These are phyloP conservation scores for Nanorana parkeri DNA, from an alignment of 2,113 vertebrate species.

Conservation along the genomic window DNA sequence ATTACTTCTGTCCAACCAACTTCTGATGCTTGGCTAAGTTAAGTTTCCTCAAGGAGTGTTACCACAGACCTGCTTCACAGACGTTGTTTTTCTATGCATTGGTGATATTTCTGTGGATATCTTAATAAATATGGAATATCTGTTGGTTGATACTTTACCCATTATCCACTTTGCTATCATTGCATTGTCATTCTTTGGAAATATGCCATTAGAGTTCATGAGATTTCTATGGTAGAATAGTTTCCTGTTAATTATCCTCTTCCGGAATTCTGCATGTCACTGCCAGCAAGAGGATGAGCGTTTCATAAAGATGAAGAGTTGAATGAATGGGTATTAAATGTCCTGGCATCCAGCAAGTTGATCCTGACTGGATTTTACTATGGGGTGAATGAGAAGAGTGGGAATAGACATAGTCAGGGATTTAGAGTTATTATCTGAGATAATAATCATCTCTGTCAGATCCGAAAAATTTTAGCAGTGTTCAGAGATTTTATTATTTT, in stretches of 20 bases:
- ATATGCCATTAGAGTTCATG: neutral
- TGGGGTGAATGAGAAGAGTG: neutral
- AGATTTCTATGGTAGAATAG: neutral
- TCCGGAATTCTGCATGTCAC: neutral
- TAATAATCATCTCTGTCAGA: conserved; percentile 1
- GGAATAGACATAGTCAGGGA: neutral
- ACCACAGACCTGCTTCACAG: too few species aligned
- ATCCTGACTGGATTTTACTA: neutral
- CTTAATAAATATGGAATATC: neutral
- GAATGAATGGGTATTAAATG: neutral
- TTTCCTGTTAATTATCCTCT: conserved; percentile 17
- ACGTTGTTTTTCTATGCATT: too few species aligned
- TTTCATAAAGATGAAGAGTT: neutral
- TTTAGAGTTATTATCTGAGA: neutral
- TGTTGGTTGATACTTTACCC: neutral
- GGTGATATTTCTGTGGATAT: neutral
- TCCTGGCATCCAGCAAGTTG: neutral
- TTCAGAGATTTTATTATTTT: too few species aligned
- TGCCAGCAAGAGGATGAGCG: neutral
- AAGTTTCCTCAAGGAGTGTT: too few species aligned
- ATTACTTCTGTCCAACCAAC: too few species aligned
- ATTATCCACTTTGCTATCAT: neutral
- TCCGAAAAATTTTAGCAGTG: neutral
- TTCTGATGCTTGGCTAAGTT: too few species aligned
- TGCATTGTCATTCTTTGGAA: neutral